Conservation (phyloP, 2,113 vertebrate genomes). For the Mastomys coucha region DNA sequence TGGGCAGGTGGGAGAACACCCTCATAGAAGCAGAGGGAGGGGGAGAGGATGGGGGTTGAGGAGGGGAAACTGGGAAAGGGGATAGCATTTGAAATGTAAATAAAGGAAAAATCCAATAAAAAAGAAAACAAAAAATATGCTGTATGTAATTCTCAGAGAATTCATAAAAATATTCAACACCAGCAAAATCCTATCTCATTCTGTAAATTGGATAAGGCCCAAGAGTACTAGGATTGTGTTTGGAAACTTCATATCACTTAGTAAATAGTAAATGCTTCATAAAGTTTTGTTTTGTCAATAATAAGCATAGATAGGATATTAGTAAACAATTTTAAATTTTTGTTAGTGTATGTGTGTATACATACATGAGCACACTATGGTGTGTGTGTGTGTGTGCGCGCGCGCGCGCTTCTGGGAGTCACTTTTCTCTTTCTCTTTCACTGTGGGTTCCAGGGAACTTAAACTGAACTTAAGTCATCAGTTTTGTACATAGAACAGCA, state of each 20-base stretch:
- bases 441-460: neutral
- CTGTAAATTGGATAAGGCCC: neutral
- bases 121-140: neutral
- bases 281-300: neutral
- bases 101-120: no score
- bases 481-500: neutral
- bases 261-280: neutral
- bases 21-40: no score
- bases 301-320: neutral
- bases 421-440: neutral
- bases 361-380: no score
- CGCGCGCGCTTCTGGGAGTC: neutral
- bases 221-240: neutral
- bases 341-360: neutral
- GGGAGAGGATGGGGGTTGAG: no score
- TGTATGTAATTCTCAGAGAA: neutral
- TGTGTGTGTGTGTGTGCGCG: neutral
- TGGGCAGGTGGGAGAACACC: no score
- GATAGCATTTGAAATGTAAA: no score
- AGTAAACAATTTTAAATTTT: neutral
- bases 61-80: no score
- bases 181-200: neutral
- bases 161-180: neutral
- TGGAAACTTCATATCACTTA: neutral
- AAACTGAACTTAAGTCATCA: neutral